Base-by-base conservation (phyloP, 2,888 invertebrate genomes). In the Hydropsyche betteni region DNA sequence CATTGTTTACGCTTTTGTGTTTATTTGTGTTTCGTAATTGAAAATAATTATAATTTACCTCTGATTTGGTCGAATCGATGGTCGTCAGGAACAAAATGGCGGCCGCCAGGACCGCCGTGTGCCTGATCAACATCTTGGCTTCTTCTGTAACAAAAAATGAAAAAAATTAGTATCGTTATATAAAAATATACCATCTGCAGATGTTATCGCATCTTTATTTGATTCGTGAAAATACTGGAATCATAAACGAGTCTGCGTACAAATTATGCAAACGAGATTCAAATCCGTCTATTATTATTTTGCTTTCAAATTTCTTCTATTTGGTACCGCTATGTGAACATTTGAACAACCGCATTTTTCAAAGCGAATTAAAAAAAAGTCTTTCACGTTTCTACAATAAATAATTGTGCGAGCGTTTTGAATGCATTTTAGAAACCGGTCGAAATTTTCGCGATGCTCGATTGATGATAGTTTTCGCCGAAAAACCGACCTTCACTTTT, bases 101-200 rank as follows among this genome's bases (percentile, higher is more conserved):
- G 90, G 90, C 91, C 90, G 87, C 85, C 71, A 90, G 84, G 90
- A 91, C 85, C 91, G 91, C 89, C 90, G 88, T 85, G 88, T 90
- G 88, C 89, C 91, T 89, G 89, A 91, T 91, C 89, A 91, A 88
- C 92, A 92, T 92, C 86, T 86, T 90, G 83, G 84, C 84, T 24
- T 24, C 44, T 76, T 88, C 92, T 92, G 90, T 80, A 87, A 89
- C 85, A 85, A 88, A 84, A 85, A 82, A 83, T 81, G 83, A 82
- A 81, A 75, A 81, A 82, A 33, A 82, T 82, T 36, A 64, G 36
- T 64, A 34, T 36, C 10, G n/a, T 58, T 64, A 77, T 76, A 76
- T 64, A 51, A 72, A 5, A 50, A 14, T 24, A 10, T 64, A 33
- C 34, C 33, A 64, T 36, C 12, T 64, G 58, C 8, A 14, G 58